A percentile compares a stretch with the other conserved stretches of the same genome.
phyloP scores from a whole-genome alignment of 1,140 invertebrate genomes.

The Xylocopa sonorina region DNA sequence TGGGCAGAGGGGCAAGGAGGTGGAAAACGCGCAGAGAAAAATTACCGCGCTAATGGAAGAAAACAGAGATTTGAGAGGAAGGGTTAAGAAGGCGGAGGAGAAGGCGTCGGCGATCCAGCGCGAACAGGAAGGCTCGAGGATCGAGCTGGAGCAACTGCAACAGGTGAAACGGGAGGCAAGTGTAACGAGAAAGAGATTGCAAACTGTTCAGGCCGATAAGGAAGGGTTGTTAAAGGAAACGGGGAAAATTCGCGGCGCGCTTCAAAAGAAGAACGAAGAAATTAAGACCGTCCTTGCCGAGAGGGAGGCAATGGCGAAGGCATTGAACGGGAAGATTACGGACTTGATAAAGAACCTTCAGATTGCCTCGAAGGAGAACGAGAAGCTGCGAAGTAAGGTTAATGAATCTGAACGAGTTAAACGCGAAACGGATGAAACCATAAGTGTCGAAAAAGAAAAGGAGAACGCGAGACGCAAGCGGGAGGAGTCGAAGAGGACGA shows the following conservation, averaged over 20 bases:
- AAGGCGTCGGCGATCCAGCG: conserved; percentile 21
- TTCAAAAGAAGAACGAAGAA: conserved; percentile 45
- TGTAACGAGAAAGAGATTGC: conserved; percentile 34
- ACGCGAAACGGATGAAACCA: background rate
- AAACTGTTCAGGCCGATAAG: conserved; percentile 43
- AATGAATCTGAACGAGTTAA: background rate
- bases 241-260: conserved; percentile 32
- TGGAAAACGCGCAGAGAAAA: background rate
- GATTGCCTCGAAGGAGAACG: conserved; percentile 41
- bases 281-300: conserved; percentile 35
- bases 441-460: background rate
- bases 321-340: conserved; percentile 15
- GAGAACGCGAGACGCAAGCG: background rate
- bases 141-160: conserved; percentile 32
- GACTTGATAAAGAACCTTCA: conserved; percentile 37
- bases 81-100: background rate
- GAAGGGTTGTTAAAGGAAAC: conserved; percentile 46
- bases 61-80: conserved; percentile 30
- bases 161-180: conserved; percentile 41
- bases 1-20: conserved; percentile 16
- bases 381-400: conserved; percentile 38
- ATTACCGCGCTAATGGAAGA: conserved; percentile 9
- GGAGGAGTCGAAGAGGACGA: background rate
- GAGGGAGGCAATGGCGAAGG: conserved; percentile 6
- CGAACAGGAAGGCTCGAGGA: conserved; percentile 17